Percentiles rank a stretch among this genome's conserved stretches.
These are phyloP conservation scores for Psittacus erithacus DNA, from an alignment of 2,113 vertebrate genomes.

Conservation along the genomic window DNA sequence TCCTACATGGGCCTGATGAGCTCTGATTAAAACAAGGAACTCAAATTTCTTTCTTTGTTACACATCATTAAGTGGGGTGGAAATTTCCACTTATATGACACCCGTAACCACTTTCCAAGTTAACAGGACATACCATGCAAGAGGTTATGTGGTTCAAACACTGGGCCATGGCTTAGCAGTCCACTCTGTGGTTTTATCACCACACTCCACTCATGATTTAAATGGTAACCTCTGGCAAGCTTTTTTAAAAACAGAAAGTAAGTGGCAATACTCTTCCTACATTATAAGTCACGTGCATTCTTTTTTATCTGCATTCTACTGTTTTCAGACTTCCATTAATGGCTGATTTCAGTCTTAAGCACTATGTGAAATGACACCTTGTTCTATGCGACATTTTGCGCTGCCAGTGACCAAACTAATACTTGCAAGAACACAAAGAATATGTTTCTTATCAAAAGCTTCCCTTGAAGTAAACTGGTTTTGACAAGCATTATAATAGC, in stretches of 20 bases:
- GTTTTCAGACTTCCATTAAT: background rate
- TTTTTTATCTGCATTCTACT: background rate
- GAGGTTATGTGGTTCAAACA: background rate
- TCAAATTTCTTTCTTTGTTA: background rate
- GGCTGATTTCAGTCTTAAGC: background rate
- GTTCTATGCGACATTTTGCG: background rate
- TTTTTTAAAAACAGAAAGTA: background rate
- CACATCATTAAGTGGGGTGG: background rate
- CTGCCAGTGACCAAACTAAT: conserved; percentile 30
- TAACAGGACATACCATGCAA: background rate
- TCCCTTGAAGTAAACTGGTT: conserved; percentile 39
- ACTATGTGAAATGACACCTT: background rate
- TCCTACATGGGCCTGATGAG: background rate
- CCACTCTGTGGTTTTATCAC: background rate
- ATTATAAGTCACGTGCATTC: background rate
- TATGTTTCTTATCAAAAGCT: conserved; percentile 34
- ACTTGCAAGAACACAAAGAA: conserved; percentile 1
- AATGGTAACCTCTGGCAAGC: background rate
- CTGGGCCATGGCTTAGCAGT: background rate
- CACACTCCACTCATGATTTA: background rate
- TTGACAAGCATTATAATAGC: conserved; percentile 29
- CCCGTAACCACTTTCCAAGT: background rate
- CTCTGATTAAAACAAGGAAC: background rate
- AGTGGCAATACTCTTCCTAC: background rate
- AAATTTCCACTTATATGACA: background rate